Percentiles rank a stretch among this genome's conserved stretches.
Conservation (phyloP, 1,140 invertebrate species). For the Marisa cornuarietis region DNA sequence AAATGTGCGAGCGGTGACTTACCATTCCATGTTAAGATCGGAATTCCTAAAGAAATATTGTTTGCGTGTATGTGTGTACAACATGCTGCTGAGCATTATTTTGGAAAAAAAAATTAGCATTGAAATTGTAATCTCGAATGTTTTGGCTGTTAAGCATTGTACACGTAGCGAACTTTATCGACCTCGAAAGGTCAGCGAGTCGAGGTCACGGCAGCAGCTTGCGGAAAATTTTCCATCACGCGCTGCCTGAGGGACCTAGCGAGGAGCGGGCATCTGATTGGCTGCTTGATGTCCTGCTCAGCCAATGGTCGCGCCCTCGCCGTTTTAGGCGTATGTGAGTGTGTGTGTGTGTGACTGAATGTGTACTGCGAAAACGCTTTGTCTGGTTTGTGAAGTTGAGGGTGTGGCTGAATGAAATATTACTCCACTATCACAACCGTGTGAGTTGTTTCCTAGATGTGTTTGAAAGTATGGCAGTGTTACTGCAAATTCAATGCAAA, state of each 20-base stretch:
- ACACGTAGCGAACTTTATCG: background rate
- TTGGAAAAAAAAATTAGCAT: background rate
- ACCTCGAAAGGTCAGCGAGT: background rate
- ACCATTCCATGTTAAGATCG: no score
- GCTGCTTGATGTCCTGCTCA: slow-evolving; percentile 2
- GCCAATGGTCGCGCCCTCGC: background rate
- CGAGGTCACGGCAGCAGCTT: slow-evolving; percentile 20
- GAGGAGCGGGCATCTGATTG: slow-evolving; percentile 8
- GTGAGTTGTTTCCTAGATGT: background rate
- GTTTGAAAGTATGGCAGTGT: background rate
- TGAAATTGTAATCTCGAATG: background rate
- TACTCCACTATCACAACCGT: background rate
- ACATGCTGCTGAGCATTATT: background rate
- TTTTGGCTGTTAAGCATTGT: background rate
- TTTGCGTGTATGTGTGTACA: no score
- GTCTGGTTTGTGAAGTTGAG: background rate
- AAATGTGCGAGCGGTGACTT: no score
- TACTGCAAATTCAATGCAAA: slow-evolving; percentile 26
- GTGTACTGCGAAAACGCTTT: background rate
- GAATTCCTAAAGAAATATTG: background rate
- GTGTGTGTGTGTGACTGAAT: background rate
- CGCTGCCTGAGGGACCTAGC: slow-evolving; percentile 4
- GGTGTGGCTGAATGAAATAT: background rate
- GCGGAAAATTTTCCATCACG: slow-evolving; percentile 27
- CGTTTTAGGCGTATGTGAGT: background rate